Conservation (phyloP, 2,888 invertebrate species). For the Parnassius smintheus region DNA sequence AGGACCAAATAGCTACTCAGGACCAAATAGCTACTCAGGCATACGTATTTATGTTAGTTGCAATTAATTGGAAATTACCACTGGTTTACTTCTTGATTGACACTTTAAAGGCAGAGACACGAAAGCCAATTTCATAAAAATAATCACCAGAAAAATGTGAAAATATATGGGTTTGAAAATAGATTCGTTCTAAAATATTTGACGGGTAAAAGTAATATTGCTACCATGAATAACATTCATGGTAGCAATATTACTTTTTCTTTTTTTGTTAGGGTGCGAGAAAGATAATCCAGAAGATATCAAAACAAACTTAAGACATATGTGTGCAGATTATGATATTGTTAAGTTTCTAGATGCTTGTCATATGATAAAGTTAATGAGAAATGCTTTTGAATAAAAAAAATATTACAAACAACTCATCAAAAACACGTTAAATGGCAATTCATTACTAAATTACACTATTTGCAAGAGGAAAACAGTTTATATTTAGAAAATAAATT, state of each 20-base stretch:
- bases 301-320: constrained; percentile 16
- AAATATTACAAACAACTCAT: no score
- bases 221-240: constrained; percentile 15
- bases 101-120: no score
- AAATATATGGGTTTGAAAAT: no score
- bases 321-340: no score
- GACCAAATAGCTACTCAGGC: neutral
- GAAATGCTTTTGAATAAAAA: no score
- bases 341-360: no score
- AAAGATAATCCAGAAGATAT: constrained; percentile 24
- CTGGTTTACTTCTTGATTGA: neutral
- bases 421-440: no score
- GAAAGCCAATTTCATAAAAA: no score
- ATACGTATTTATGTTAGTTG: neutral
- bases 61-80: neutral
- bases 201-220: constrained; percentile 27
- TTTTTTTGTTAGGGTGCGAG: constrained; percentile 30
- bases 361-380: no score
- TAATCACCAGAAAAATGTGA: no score
- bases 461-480: constrained; percentile 28
- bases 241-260: no score
- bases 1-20: no score
- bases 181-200: neutral
- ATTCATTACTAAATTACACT: neutral
- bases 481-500: constrained; percentile 32